Evolutionary conservation across 2,888 invertebrate genomes (phyloP).

Genomic region (Heliconius cydno): DNA sequence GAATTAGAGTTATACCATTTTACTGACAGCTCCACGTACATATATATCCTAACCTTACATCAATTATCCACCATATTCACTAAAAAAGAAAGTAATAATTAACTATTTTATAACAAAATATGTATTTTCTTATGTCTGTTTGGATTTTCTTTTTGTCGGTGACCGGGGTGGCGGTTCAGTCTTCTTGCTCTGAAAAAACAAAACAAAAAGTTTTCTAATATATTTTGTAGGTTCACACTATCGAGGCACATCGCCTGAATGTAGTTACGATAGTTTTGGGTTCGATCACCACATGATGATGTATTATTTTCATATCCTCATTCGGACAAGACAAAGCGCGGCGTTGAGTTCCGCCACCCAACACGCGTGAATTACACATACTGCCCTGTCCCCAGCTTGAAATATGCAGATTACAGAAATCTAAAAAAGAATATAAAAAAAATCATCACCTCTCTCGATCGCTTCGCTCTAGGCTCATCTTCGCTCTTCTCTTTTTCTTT

Average conservation of each 20-base stretch:
- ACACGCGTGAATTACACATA: background rate
- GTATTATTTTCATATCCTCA: too few species aligned
- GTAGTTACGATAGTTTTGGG: too few species aligned
- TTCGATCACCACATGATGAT: too few species aligned
- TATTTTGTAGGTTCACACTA: too few species aligned
- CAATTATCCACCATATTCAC: constrained; percentile 21
- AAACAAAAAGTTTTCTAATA: background rate
- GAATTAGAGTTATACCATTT: background rate
- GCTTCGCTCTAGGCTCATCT: constrained; percentile 73
- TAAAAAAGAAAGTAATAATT: constrained; percentile 4
- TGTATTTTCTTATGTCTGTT: constrained; percentile 55
- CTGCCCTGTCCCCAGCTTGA: background rate
- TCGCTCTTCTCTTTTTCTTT: constrained; percentile 55
- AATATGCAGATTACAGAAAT: background rate
- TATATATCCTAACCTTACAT: background rate
- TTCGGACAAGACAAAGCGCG: too few species aligned
- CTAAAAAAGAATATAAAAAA: background rate
- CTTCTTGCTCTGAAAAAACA: constrained; percentile 74
- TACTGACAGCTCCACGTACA: background rate
- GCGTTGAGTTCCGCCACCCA: background rate
- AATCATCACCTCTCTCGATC: constrained; percentile 70
- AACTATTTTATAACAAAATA: constrained; percentile 16
- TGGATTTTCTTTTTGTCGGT: constrained; percentile 74
- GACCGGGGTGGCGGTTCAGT: constrained; percentile 74
- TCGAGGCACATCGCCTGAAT: too few species aligned